Conservation (phyloP, 1,140 invertebrate species). For the Anastrepha ludens region DNA sequence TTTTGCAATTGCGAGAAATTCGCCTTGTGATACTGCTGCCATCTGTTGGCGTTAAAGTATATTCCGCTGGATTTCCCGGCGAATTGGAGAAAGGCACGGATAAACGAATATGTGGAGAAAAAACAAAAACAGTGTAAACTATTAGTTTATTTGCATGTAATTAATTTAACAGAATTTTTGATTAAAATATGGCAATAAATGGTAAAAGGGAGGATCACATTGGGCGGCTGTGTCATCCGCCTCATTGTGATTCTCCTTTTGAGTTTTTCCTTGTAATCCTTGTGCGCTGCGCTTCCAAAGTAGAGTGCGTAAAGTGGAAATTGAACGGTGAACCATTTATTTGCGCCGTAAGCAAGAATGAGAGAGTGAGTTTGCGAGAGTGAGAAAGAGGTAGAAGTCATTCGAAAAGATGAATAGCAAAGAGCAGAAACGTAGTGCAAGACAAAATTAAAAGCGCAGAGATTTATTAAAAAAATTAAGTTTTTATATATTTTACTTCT, state of each 20-base stretch:
- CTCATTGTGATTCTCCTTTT: constrained; percentile 14
- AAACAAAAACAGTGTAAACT: constrained; percentile 49
- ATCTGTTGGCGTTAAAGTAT: constrained; percentile 19
- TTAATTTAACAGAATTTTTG: neutral
- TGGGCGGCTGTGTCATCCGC: neutral
- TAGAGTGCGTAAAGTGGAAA: constrained; percentile 40
- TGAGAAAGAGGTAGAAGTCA: constrained; percentile 26
- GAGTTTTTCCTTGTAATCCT: neutral
- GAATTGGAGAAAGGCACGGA: neutral
- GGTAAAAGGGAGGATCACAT: neutral
- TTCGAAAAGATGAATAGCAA: constrained; percentile 39
- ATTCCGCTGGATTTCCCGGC: constrained; percentile 9
- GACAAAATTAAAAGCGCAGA: constrained; percentile 29
- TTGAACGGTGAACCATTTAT: constrained; percentile 5
- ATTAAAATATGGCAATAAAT: neutral
- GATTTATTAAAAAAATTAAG: constrained; percentile 9
- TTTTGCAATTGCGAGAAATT: constrained; percentile 40
- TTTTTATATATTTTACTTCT: constrained; percentile 12
- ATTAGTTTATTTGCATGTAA: constrained; percentile 29
- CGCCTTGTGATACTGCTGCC: neutral
- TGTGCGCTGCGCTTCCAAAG: neutral
- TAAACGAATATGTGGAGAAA: constrained; percentile 40
- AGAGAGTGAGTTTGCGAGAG: constrained; percentile 1
- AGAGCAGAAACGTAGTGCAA: constrained; percentile 31
- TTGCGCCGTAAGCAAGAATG: neutral